A percentile compares a stretch with the other conserved stretches of the same genome.
phyloP scores from a whole-genome alignment of 1,140 invertebrate species.

The Scaptomyza pallida region DNA sequence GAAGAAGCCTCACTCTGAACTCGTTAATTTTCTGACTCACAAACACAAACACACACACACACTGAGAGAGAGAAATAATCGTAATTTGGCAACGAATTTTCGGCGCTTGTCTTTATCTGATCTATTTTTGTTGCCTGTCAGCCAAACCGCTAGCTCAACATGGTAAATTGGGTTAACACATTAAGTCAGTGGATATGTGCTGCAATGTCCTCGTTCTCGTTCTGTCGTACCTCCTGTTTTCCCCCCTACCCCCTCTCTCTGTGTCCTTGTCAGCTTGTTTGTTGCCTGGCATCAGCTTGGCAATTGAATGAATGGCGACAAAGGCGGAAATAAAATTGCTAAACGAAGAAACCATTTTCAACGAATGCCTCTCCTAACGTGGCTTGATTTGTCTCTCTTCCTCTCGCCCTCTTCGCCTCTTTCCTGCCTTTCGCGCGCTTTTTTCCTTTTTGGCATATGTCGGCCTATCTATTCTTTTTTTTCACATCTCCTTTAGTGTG shows the following conservation, averaged over 20 bases:
- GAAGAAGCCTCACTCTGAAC: background rate
- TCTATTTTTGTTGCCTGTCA: conserved; percentile 9
- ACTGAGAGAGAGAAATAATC: too few species aligned
- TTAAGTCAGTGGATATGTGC: conserved; percentile 62
- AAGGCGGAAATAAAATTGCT: conserved; percentile 80
- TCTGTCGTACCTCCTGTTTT: background rate
- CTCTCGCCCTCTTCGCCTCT: background rate
- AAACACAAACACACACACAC: conserved; percentile 10
- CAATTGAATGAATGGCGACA: conserved; percentile 78
- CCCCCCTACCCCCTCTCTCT: background rate
- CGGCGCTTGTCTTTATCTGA: conserved; percentile 32
- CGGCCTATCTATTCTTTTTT: conserved; percentile 60
- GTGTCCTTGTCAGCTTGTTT: conserved; percentile 56
- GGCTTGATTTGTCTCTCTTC: conserved; percentile 9
- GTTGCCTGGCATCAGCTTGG: conserved; percentile 43
- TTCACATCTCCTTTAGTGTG: conserved; percentile 58
- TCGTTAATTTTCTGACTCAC: conserved; percentile 17
- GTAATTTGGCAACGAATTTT: conserved; percentile 47
- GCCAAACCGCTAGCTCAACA: conserved; percentile 47
- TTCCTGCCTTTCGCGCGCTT: background rate
- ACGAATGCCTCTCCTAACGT: conserved; percentile 37
- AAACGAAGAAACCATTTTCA: conserved; percentile 71
- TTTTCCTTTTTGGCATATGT: conserved; percentile 30
- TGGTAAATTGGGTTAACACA: conserved; percentile 80
- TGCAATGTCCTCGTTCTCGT: conserved; percentile 22